Conservation (phyloP, 2,113 vertebrate genomes). For the Prietella phreatophila region DNA sequence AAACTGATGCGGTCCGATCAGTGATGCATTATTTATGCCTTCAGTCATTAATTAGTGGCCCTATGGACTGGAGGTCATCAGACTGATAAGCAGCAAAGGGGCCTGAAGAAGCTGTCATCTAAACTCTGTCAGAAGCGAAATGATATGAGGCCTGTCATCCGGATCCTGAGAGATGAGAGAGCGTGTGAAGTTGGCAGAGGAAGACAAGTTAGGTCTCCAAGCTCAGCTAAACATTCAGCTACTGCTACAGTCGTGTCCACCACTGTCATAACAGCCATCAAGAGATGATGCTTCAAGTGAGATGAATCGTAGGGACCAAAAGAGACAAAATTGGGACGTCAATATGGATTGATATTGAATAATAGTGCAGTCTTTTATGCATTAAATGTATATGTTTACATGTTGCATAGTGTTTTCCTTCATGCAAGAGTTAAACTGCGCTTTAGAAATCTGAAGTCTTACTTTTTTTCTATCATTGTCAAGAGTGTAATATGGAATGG, state of each 20-base stretch:
- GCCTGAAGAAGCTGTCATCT: conserved; percentile 20
- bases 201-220: conserved; percentile 12
- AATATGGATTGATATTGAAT: background rate
- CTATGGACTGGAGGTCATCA: conserved; percentile 3
- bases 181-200: background rate
- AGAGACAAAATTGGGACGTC: background rate
- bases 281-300: background rate
- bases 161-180: background rate
- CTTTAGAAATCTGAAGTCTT: background rate
- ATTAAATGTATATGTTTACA: background rate
- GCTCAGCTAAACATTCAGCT: conserved; percentile 11
- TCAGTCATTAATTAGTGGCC: conserved; percentile 10
- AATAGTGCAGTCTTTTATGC: background rate
- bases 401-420: background rate
- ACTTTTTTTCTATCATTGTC: too few species aligned
- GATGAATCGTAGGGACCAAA: background rate
- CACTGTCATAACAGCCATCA: conserved; percentile 15
- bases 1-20: conserved; percentile 1
- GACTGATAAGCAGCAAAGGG: conserved; percentile 19
- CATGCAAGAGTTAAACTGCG: background rate
- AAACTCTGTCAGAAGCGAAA: conserved; percentile 6
- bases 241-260: background rate
- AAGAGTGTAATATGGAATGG: too few species aligned
- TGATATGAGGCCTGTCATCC: conserved; percentile 6
- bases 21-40: conserved; percentile 41